Base-by-base conservation (phyloP, 1,140 invertebrate genomes). In the Ceratosolen fusciceps region DNA sequence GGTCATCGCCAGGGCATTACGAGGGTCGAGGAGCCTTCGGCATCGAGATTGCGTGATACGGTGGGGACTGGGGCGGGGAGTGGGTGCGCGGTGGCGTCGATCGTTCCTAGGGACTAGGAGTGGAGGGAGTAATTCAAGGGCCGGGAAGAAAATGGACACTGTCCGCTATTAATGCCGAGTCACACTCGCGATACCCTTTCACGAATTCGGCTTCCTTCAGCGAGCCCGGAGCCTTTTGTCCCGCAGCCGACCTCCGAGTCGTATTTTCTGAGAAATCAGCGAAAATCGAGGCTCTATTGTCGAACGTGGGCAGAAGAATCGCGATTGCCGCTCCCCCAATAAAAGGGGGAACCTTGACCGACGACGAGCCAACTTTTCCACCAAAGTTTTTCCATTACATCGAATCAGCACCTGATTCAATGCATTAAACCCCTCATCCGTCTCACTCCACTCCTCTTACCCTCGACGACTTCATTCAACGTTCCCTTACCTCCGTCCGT, bases 1-100 rank as follows among this genome's bases (percentile, higher is more conserved):
- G n/a, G n/a, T n/a, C n/a, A n/a, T n/a, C n/a, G 80, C 76, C 82
- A 52, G 49, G 49, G 49, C 80, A 85, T 86, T 85, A 83, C 82
- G 77, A 83, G 77, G 78, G 78, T 79, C 82, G 82, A 52, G 49
- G 14, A 16, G 49, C n/a, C 3, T 52, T 52, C 49, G 19, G 19
- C 16, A 31, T 24, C 62, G 19, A 67, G 62, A 49, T 43, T 43
- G 34, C 2, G 8, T 10, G 26, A 26, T 14, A 29, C 12, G 43
- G 26, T 10, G 24, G n/a, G 37, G 19, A 47, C 4, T 12, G 65
- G 16, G 67, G 54, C 2, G 21, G 47, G 54, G 26, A 54, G 24
- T 60, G 31, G 49, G 34, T 14, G 52, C n/a, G n/a, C n/a, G n/a
- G 29, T 65, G 58, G 60, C 58, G 26, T 75, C 60, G 68, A 31